Evolutionary conservation across 2,797 vertebrate species (phyloP).

Genomic region (Semotilus atromaculatus): DNA sequence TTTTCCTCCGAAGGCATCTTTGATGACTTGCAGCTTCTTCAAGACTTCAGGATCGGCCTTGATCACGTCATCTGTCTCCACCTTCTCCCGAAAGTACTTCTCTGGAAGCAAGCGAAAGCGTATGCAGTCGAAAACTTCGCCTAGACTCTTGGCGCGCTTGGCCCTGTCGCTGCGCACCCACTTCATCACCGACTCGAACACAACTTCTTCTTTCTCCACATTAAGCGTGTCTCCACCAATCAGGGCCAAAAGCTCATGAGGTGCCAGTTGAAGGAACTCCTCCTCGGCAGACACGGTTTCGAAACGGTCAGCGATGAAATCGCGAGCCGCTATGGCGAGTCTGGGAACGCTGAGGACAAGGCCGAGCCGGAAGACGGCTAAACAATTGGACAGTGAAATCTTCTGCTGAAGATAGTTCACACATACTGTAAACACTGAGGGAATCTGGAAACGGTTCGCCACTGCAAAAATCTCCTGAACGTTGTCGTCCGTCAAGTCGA

Average conservation of each 20-base stretch:
- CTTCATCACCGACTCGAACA: constrained; percentile 93
- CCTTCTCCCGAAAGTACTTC: constrained; percentile 92
- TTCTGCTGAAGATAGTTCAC: constrained; percentile 98
- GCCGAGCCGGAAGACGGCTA: constrained; percentile 94
- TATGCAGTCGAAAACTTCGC: constrained; percentile 93
- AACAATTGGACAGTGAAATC: constrained; percentile 87
- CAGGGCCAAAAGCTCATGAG: constrained; percentile 91
- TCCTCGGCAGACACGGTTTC: constrained; percentile 87
- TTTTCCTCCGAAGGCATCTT: constrained; percentile 93
- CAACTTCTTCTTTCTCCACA: constrained; percentile 90
- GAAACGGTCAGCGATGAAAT: constrained; percentile 93
- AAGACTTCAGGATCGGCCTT: constrained; percentile 89
- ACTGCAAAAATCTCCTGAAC: constrained; percentile 96
- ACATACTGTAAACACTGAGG: constrained; percentile 96
- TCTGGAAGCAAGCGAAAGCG: constrained; percentile 95
- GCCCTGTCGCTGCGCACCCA: constrained; percentile 92
- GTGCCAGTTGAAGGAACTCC: constrained; percentile 93
- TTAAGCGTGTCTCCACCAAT: constrained; percentile 92
- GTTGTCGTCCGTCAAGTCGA: constrained; percentile 93
- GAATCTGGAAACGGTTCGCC: constrained; percentile 97
- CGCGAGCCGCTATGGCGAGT: constrained; percentile 90
- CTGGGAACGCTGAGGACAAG: constrained; percentile 93
- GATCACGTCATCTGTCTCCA: constrained; percentile 91
- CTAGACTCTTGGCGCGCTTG: constrained; percentile 85
- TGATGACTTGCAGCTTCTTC: constrained; percentile 90